Base-by-base conservation (phyloP, 2,888 invertebrate genomes). In the Limnephilus lunatus region DNA sequence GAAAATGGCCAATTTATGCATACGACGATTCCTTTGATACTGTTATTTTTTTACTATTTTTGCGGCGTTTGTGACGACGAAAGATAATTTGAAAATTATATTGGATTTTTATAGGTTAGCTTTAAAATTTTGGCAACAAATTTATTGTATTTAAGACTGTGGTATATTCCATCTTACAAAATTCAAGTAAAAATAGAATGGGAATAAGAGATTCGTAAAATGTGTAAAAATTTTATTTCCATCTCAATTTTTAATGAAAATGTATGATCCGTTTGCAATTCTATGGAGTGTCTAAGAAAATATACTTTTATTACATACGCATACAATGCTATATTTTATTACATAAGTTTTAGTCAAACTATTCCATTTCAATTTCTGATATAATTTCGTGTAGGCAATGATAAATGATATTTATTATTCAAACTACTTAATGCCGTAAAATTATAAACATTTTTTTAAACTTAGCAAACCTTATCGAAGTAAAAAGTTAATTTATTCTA, bases 1-100 rank as follows among this genome's bases (percentile, higher is more conserved):
- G 81, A 92, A 92, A 92, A 93, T 91, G 85, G 93, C 92, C 93
- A 93, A 93, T 93, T 93, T 93, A 92, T 92, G 92, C 92, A 93
- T 92, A 92, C 90, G 90, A 87, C 89, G 90, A 90, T 82, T 91
- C 91, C 91, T 93, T 90, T 87, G 92, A 93, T 93, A 89, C 83
- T 68, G 68, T 89, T 91, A 91, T 90, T 83, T 91, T 83, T 85
- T 83, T 30, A n/a, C 32, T 90, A 85, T 81, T 19, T 30, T 80
- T 68, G 25, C 25, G 25, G 68, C 68, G 25, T 25, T 68, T 68
- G 68, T 9, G 68, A 68, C 25, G 68, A 68, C 1, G 68, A 25
- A 25, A 9, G n/a, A 39, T 48, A n/a, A 81, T 80, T 81, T 81
- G 80, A 89, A 89, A 89, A n/a, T 68, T 2, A 68, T 68, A 25